A percentile compares a stretch with the other conserved stretches of the same genome.
Conservation (phyloP, 2,797 vertebrate genomes). For the Craterocephalus amniculus region DNA sequence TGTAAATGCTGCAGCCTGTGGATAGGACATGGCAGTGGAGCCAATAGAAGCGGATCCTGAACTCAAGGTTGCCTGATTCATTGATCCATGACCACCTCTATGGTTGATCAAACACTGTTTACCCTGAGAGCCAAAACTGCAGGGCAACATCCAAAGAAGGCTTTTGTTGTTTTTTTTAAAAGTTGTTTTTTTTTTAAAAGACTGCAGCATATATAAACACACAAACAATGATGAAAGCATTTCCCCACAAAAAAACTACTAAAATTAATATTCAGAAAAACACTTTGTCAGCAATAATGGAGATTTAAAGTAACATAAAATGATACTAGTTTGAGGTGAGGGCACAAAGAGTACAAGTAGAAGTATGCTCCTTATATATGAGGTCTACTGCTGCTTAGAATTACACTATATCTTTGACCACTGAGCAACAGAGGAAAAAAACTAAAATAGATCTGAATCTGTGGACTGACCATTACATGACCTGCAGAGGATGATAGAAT, state of each 20-base stretch:
- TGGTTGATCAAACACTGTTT: constrained; percentile 64
- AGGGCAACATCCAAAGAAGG: constrained; percentile 15
- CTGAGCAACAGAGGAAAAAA: constrained; percentile 8
- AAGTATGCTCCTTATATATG: constrained; percentile 54
- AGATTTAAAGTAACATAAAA: neutral
- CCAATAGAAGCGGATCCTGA: constrained; percentile 65
- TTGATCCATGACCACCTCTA: constrained; percentile 70
- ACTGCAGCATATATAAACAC: constrained; percentile 5
- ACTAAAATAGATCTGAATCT: constrained; percentile 17
- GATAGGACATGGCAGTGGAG: constrained; percentile 54
- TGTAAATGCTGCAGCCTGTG: constrained; percentile 48
- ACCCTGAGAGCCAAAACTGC: constrained; percentile 42
- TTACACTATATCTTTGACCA: constrained; percentile 52
- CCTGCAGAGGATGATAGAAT: constrained; percentile 43
- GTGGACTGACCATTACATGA: constrained; percentile 43
- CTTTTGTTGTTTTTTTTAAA: constrained; percentile 8
- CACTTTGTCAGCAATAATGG: neutral
- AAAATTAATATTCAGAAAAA: neutral
- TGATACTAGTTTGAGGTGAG: neutral
- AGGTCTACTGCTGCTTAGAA: constrained; percentile 39
- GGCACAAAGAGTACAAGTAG: neutral
- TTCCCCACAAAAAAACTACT: too few relatives aligned
- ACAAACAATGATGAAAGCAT: neutral
- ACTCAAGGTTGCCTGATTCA: constrained; percentile 71
- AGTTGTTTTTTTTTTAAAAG: constrained; percentile 13